A percentile compares a stretch with the other conserved stretches of the same genome.
Conservation (phyloP, 2,797 vertebrate species). For the Remorina albescens region DNA sequence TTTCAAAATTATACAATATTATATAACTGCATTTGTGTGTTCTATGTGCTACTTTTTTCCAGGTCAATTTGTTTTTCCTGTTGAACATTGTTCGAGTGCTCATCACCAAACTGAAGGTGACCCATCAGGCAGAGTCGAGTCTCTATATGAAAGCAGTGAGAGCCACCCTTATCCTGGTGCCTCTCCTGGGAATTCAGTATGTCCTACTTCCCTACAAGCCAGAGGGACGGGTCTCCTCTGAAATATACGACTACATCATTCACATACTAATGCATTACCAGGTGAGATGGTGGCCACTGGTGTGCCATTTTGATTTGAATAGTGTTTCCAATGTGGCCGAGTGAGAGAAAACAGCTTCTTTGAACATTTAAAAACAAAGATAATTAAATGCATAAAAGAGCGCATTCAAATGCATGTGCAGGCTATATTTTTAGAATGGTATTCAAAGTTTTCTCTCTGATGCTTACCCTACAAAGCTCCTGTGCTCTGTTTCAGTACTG, state of each 20-base stretch:
- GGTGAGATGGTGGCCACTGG: slow-evolving; percentile 77
- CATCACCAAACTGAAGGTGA: slow-evolving; percentile 98
- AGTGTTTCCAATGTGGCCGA: background rate
- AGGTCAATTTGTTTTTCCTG: slow-evolving; percentile 98
- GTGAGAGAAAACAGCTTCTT: background rate
- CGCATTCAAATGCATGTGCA: background rate
- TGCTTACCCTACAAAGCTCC: background rate
- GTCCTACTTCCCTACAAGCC: slow-evolving; percentile 95
- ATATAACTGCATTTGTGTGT: background rate
- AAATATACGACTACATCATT: slow-evolving; percentile 96
- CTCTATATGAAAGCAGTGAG: slow-evolving; percentile 99
- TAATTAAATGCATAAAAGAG: background rate
- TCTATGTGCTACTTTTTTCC: background rate
- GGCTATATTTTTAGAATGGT: slow-evolving; percentile 22
- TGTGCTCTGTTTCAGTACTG: background rate
- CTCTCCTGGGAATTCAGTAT: slow-evolving; percentile 94
- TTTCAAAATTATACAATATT: background rate
- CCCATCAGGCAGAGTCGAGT: slow-evolving; percentile 95
- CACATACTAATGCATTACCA: slow-evolving; percentile 97
- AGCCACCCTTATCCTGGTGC: slow-evolving; percentile 96
- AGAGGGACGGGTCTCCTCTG: slow-evolving; percentile 88
- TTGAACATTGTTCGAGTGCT: slow-evolving; percentile 97
- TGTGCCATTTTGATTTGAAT: no score
- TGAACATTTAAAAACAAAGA: background rate
- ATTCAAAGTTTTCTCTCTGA: slow-evolving; percentile 5